phyloP scores from a whole-genome alignment of 2,113 vertebrate genomes.

The Tachuris rubrigastra region DNA sequence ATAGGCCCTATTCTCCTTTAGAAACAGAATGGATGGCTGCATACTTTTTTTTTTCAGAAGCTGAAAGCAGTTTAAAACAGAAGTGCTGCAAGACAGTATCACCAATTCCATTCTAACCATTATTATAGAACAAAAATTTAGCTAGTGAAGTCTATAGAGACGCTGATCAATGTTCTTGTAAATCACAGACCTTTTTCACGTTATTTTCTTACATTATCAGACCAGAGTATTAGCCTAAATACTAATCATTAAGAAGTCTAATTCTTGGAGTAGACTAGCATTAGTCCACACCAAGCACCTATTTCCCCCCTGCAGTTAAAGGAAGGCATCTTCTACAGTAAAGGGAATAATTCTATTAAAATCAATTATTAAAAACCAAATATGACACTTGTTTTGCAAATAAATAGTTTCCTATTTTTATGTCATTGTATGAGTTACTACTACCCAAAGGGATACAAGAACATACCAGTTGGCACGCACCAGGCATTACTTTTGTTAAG shows the following conservation, averaged over 20 bases:
- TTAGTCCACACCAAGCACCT: not conserved
- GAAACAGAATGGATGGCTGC: accelerated
- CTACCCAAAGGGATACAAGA: not conserved
- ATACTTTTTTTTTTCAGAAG: not conserved
- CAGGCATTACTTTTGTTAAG: not conserved
- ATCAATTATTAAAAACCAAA: accelerated
- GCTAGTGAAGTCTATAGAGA: not conserved
- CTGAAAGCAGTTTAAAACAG: not conserved
- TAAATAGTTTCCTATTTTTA: not conserved
- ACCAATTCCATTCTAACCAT: not conserved
- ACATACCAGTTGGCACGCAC: not conserved
- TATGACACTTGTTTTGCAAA: accelerated
- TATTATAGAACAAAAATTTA: not conserved
- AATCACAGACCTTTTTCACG: not conserved
- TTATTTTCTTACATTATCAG: not conserved
- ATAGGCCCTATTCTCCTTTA: not conserved
- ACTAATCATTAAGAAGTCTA: not conserved
- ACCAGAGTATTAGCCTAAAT: not conserved
- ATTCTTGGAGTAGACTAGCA: accelerated
- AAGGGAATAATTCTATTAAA: not conserved
- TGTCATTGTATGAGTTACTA: too few species aligned
- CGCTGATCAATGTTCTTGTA: not conserved
- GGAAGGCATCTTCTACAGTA: accelerated
- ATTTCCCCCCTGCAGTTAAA: accelerated
- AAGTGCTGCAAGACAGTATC: not conserved